phyloP scores from a whole-genome alignment of 2,113 vertebrate genomes.

The Oryzias javanicus region DNA sequence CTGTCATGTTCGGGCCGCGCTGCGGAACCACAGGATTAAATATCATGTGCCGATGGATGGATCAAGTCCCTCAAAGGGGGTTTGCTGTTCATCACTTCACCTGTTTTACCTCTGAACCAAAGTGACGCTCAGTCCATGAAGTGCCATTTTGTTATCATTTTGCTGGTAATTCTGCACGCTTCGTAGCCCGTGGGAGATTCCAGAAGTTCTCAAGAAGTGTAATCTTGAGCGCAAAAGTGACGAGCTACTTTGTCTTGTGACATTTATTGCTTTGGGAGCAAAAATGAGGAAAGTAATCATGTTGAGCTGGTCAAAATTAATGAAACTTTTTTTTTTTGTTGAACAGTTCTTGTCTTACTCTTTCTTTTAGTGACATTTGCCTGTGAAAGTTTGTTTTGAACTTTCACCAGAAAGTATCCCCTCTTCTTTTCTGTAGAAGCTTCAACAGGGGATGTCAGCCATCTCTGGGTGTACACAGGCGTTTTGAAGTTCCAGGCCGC shows the following conservation, averaged over 20 bases:
- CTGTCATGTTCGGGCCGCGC: constrained; percentile 75
- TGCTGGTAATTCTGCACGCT: constrained; percentile 7
- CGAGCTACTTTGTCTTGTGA: constrained; percentile 2
- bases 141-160: constrained; percentile 30
- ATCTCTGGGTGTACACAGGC: constrained; percentile 63
- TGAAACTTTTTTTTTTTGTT: not conserved
- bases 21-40: constrained; percentile 74
- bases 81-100: constrained; percentile 50
- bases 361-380: constrained; percentile 3
- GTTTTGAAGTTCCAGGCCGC: constrained; percentile 59
- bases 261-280: not conserved
- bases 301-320: not conserved
- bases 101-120: constrained; percentile 25
- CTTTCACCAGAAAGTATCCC: constrained; percentile 14
- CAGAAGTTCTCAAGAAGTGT: constrained; percentile 13
- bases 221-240: constrained; percentile 4
- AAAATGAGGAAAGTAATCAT: constrained; percentile 5
- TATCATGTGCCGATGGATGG: constrained; percentile 72
- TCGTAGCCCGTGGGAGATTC: constrained; percentile 14
- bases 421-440: constrained; percentile 46
- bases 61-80: constrained; percentile 64
- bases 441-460: constrained; percentile 42
- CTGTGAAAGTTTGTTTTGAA: constrained; percentile 17
- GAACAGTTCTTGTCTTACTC: constrained; percentile 7
- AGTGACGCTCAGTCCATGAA: constrained; percentile 44